phyloP scores from a whole-genome alignment of 2,113 vertebrate species.

The Amia ocellicauda region DNA sequence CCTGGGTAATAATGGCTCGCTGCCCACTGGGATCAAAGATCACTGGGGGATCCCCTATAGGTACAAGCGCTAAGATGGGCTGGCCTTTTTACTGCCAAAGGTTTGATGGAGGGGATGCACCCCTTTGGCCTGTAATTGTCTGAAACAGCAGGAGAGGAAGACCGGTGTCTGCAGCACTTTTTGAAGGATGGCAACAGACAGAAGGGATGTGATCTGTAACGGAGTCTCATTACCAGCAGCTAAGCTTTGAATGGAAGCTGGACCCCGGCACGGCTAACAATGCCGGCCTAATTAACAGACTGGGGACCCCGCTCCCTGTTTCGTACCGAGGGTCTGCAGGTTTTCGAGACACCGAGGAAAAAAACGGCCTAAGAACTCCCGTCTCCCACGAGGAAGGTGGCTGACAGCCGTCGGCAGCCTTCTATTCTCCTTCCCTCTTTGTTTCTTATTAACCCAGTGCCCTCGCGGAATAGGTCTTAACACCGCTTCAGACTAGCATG shows the following conservation, averaged over 20 bases:
- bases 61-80: constrained; percentile 8
- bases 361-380: constrained; percentile 44
- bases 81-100: constrained; percentile 8
- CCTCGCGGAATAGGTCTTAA: background rate
- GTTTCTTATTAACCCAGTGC: background rate
- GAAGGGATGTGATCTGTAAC: constrained; percentile 14
- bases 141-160: background rate
- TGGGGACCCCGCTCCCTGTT: constrained; percentile 46
- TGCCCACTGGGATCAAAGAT: constrained; percentile 46
- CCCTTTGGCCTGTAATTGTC: constrained; percentile 27
- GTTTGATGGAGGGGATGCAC: constrained; percentile 23
- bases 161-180: constrained; percentile 15
- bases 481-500: background rate
- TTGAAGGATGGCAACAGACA: constrained; percentile 2
- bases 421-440: constrained; percentile 30
- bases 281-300: constrained; percentile 57
- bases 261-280: constrained; percentile 45
- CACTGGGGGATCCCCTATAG: constrained; percentile 28
- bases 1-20: constrained; percentile 38
- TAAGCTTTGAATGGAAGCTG: constrained; percentile 28
- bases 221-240: constrained; percentile 49
- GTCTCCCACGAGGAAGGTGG: constrained; percentile 36
- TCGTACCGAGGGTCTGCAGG: constrained; percentile 37
- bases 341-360: constrained; percentile 36
- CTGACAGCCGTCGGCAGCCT: constrained; percentile 34